Conservation (phyloP, 1,140 invertebrate species). For the Parasteatoda tepidariorum region DNA sequence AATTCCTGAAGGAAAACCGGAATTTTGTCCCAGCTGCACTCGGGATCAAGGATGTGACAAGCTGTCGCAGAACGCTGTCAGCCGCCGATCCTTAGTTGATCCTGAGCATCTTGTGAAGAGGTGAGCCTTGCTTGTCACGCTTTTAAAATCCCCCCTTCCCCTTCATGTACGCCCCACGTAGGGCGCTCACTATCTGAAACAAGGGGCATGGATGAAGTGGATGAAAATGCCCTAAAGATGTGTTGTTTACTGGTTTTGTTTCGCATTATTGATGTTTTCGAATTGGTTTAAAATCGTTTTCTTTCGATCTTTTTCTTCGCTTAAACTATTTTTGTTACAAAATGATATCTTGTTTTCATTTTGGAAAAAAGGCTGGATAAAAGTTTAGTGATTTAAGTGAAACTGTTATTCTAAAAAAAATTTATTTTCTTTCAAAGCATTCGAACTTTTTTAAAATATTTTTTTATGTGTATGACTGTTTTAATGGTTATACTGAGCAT, state of each 20-base stretch:
- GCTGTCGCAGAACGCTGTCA: constrained; percentile 45
- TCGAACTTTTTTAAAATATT: too few relatives aligned
- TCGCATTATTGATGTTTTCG: too few relatives aligned
- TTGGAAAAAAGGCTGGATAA: too few relatives aligned
- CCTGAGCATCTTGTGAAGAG: constrained; percentile 35
- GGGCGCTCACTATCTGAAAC: background rate
- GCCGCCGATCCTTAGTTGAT: constrained; percentile 24
- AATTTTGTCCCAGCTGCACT: constrained; percentile 40
- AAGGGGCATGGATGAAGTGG: background rate
- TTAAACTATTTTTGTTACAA: too few relatives aligned
- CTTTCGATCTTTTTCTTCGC: too few relatives aligned
- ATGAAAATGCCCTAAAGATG: background rate
- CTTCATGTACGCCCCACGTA: background rate
- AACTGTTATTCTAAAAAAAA: too few relatives aligned
- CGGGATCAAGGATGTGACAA: constrained; percentile 46
- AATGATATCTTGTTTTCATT: too few relatives aligned
- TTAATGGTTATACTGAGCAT: too few relatives aligned
- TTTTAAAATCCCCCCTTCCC: background rate
- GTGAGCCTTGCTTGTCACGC: constrained; percentile 38
- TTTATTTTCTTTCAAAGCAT: too few relatives aligned
- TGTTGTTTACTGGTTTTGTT: background rate
- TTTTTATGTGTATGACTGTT: too few relatives aligned
- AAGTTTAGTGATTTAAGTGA: too few relatives aligned
- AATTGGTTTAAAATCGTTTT: too few relatives aligned
- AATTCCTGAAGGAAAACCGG: constrained; percentile 27